phyloP scores from a whole-genome alignment of 2,888 invertebrate species.

The Drosophila mettleri region DNA sequence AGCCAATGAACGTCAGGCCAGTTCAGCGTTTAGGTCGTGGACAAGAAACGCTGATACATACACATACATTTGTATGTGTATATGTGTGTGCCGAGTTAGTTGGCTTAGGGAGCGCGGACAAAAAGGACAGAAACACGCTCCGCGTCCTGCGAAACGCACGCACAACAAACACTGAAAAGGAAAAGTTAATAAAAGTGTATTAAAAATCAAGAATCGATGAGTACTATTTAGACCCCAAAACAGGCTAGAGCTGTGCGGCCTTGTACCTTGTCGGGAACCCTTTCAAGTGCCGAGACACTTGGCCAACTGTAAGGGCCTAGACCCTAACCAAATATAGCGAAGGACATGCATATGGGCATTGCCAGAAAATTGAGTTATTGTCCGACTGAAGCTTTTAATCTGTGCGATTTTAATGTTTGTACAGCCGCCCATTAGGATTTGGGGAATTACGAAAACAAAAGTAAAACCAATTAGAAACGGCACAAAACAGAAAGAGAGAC shows the following conservation, averaged over 20 bases:
- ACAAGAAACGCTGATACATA: conserved; percentile 3
- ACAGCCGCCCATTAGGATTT: background rate
- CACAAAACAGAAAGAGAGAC: background rate
- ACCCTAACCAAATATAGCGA: background rate
- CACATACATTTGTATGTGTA: background rate
- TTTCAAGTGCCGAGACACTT: conserved; percentile 34
- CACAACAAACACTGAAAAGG: conserved; percentile 18
- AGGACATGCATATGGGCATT: background rate
- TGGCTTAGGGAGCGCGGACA: background rate
- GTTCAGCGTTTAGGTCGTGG: conserved; percentile 23
- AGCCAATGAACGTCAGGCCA: conserved; percentile 73
- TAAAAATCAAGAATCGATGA: conserved; percentile 25
- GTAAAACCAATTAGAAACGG: background rate
- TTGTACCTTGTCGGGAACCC: conserved; percentile 24
- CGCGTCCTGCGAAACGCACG: conserved; percentile 14
- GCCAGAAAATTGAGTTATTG: conserved; percentile 8
- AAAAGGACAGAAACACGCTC: conserved; percentile 27
- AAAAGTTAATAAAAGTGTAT: conserved; percentile 17
- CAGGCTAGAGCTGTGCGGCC: conserved; percentile 12
- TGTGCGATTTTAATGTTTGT: conserved; percentile 1
- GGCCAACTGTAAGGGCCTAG: conserved; percentile 24
- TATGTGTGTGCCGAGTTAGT: background rate
- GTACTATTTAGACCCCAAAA: conserved; percentile 41
- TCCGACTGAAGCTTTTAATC: background rate
- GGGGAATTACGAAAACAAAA: background rate